Evolutionary conservation across 37 sponge, comb jelly and placozoan genomes (phyloP).

Genomic region (Axinella damicornis): DNA sequence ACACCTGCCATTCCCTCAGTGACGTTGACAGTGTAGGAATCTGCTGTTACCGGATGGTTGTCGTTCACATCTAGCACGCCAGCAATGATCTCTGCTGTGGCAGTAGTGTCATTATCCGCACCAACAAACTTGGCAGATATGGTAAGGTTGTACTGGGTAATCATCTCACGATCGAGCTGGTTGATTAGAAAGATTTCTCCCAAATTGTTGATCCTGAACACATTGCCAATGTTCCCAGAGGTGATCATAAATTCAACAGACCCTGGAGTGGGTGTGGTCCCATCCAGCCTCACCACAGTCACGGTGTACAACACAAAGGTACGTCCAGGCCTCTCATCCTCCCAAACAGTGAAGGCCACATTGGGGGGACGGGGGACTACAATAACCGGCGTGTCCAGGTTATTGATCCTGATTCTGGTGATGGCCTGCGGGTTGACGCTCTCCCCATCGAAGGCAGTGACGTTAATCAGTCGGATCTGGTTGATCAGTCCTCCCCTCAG

Average conservation of each 20-base stretch:
- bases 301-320: conserved; percentile 35
- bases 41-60: conserved; percentile 67
- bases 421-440: conserved; percentile 43
- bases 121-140: conserved; percentile 52
- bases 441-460: conserved; percentile 56
- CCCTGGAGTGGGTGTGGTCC: conserved; percentile 26
- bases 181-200: conserved; percentile 70
- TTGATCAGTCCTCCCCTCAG: conserved; percentile 32
- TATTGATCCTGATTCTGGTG: conserved; percentile 20
- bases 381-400: conserved; percentile 34
- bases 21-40: conserved; percentile 56
- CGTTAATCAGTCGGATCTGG: conserved; percentile 39
- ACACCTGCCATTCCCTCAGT: conserved; percentile 34
- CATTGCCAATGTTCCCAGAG: conserved; percentile 46
- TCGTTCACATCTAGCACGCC: conserved; percentile 86
- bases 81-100: conserved; percentile 51
- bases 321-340: conserved; percentile 65
- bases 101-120: conserved; percentile 42
- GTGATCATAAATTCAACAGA: conserved; percentile 37
- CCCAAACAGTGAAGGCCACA: conserved; percentile 57
- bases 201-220: conserved; percentile 49
- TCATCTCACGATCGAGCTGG: conserved; percentile 69
- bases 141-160: conserved; percentile 42
- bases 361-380: conserved; percentile 14
- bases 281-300: conserved; percentile 30